phyloP scores from a whole-genome alignment of 2,113 vertebrate genomes.

The Chlorodrepanis virens region DNA sequence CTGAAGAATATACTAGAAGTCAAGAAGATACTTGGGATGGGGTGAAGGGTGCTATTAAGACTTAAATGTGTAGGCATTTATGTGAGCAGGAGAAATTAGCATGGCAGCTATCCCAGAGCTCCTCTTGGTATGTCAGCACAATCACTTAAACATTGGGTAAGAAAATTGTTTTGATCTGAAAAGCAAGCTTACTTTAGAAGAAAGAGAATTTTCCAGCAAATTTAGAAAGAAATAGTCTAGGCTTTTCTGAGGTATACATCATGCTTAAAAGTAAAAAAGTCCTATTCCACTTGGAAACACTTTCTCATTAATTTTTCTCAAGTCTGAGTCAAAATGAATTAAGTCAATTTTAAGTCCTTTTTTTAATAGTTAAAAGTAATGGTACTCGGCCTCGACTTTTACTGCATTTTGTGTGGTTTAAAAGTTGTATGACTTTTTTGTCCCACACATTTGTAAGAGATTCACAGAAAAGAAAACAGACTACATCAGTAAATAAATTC shows the following conservation, averaged over 20 bases:
- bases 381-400: neutral
- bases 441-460: neutral
- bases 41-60: neutral
- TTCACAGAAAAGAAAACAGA: neutral
- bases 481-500: neutral
- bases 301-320: neutral
- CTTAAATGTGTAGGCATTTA: neutral
- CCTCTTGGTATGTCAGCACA: neutral
- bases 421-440: neutral
- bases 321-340: neutral
- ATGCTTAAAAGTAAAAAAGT: neutral
- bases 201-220: neutral
- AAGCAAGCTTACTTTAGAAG: neutral
- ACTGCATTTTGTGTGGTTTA: neutral
- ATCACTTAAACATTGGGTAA: neutral
- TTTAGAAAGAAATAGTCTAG: neutral
- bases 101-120: neutral
- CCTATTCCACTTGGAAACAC: neutral
- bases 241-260: neutral
- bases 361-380: neutral
- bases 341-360: neutral
- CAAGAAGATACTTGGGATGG: neutral
- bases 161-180: neutral
- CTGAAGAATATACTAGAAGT: neutral
- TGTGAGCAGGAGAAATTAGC: neutral